Evolutionary conservation across 2,113 vertebrate genomes (phyloP).

Genomic region (Leucopternis melanops): DNA sequence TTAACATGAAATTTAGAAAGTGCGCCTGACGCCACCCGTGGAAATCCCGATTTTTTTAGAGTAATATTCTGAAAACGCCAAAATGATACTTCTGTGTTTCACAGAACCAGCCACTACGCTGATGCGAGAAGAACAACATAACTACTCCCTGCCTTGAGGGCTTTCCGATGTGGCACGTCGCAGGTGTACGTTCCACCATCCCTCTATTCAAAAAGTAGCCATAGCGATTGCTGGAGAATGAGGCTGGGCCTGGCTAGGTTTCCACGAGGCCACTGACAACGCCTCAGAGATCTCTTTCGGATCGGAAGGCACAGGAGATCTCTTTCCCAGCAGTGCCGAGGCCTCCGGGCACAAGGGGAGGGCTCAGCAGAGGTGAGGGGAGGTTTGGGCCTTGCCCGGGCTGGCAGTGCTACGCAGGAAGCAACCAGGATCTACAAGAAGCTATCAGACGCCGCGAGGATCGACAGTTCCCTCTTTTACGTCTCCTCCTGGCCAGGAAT

Average conservation of each 20-base stretch:
- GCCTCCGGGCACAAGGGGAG: no score
- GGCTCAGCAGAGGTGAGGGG: not conserved
- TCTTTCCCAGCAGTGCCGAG: not conserved
- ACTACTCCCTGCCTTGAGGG: not conserved
- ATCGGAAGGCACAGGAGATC: no score
- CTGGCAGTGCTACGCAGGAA: not conserved
- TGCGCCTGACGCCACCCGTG: not conserved
- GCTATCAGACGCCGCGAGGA: not conserved
- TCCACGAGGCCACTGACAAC: rapidly evolving
- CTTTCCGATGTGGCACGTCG: not conserved
- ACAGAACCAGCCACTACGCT: not conserved
- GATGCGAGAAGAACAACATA: not conserved
- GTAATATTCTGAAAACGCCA: not conserved
- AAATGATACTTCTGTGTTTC: not conserved
- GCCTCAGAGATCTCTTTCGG: not conserved
- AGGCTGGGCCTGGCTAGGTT: not conserved
- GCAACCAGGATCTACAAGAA: not conserved
- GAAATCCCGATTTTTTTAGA: not conserved
- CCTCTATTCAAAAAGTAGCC: not conserved
- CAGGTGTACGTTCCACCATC: not conserved
- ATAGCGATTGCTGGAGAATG: not conserved
- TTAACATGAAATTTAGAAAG: not conserved
- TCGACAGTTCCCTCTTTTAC: not conserved
- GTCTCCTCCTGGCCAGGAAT: not conserved
- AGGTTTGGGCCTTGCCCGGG: not conserved